Base-by-base conservation (phyloP, 2,113 vertebrate species). In the Microcebus lehilahytsara region DNA sequence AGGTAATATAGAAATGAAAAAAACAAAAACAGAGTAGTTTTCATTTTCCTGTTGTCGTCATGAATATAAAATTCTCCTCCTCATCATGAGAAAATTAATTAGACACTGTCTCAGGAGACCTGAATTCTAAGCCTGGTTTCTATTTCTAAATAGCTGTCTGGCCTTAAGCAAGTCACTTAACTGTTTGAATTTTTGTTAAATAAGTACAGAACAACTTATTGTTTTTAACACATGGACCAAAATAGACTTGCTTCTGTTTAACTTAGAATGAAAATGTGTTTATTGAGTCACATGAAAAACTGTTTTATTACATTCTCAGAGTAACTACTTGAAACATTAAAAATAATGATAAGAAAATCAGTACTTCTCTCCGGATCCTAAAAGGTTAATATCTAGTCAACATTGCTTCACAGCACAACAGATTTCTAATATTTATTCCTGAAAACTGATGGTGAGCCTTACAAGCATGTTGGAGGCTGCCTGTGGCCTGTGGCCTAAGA, bases 391-490 rank as follows among this genome's bases (percentile, higher is more conserved):
- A 9, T 71, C 37, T 9, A 6, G 27, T 49, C 3, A 0, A n/a
- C 0, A 0, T 8, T 2, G 6, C 46, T 9, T 9, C 10, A 19
- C 27, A 23, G 40, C 75, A 40, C 42, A 22, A 4, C 34, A 34
- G n/a, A 6, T 46, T 37, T 60, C 81, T 37, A 17, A 0, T 0
- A 9, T 2, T 1, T 34, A 32, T 34, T 40, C 69, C 56, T 40
- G 6, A 46, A 81, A 20, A 49, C 1, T 51, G 40, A 13, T 1
- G 11, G 4, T 2, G 46, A 30, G 34, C 51, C 19, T 27, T 62
- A 1, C 0, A 0, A 3, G 0, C 3, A 22, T 27, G 0, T 1
- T 16, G 51, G 69, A n/a, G 69, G 77, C 11, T 9, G 3, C 40
- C 42, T 27, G 19, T 13, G n/a, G 19, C 42, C 62, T 12, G 3